Percentiles rank a stretch among this genome's conserved stretches.
phyloP scores from a whole-genome alignment of 2,888 invertebrate species.

The Agrypnus murinus region DNA sequence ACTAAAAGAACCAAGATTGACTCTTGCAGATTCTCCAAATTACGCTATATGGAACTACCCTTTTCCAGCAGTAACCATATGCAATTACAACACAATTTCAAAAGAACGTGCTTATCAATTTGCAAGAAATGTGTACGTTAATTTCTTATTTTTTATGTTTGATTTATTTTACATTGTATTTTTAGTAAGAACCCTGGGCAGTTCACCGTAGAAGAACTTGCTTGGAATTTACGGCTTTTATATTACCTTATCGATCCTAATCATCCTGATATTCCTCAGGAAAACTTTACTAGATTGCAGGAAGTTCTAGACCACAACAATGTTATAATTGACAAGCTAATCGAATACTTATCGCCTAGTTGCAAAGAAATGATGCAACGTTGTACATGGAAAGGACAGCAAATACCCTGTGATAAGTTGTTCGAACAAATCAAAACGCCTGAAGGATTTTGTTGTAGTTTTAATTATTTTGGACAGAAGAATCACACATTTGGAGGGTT shows the following conservation, averaged over 20 bases:
- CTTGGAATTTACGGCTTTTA: constrained; percentile 26
- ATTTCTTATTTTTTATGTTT: not conserved
- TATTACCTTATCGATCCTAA: constrained; percentile 26
- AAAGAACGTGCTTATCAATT: constrained; percentile 70
- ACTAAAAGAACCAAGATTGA: constrained; percentile 56
- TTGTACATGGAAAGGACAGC: constrained; percentile 66
- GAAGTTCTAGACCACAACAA: constrained; percentile 56
- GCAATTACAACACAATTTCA: constrained; percentile 77
- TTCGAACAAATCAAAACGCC: constrained; percentile 63
- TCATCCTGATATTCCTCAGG: constrained; percentile 27
- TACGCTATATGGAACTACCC: constrained; percentile 79
- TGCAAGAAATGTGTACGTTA: constrained; percentile 73
- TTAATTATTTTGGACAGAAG: constrained; percentile 75
- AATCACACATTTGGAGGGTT: constrained; percentile 63
- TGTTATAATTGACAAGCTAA: constrained; percentile 46
- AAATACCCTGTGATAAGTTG: constrained; percentile 61
- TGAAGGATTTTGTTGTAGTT: constrained; percentile 76
- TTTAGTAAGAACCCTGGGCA: constrained; percentile 30
- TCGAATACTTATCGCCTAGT: constrained; percentile 55
- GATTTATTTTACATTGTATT: not conserved
- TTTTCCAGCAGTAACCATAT: constrained; percentile 80
- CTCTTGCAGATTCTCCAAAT: constrained; percentile 71
- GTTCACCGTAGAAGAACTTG: not conserved
- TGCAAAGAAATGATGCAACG: constrained; percentile 61
- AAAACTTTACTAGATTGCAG: constrained; percentile 53